A percentile compares a stretch with the other conserved stretches of the same genome.
Evolutionary conservation across 2,113 vertebrate genomes (phyloP).

Genomic region (Acrocephalus arundinaceus): DNA sequence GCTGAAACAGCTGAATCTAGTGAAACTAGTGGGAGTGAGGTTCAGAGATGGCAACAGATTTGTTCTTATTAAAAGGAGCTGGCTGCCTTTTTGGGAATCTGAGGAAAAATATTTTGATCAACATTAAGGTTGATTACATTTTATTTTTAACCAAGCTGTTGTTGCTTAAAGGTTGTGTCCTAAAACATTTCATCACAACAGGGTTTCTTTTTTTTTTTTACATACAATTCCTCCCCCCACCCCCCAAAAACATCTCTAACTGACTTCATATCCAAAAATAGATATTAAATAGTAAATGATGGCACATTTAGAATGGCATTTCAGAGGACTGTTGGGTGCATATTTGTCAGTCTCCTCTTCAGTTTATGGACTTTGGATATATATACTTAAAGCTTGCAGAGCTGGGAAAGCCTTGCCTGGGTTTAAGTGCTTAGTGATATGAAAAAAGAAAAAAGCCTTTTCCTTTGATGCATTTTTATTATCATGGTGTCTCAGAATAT

Average conservation of each 20-base stretch:
- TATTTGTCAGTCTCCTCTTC: neutral
- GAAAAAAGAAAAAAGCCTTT: neutral
- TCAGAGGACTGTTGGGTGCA: neutral
- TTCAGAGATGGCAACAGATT: neutral
- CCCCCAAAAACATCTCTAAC: neutral
- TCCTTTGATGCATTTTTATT: neutral
- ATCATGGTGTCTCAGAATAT: neutral
- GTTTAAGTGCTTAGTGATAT: neutral
- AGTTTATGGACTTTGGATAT: neutral
- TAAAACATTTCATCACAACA: neutral
- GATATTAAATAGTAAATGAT: neutral
- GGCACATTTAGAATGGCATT: neutral
- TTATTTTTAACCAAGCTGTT: neutral
- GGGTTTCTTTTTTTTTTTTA: neutral
- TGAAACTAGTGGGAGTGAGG: neutral
- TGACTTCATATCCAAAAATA: neutral
- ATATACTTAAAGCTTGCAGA: neutral
- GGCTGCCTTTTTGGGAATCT: neutral
- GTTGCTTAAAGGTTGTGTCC: neutral
- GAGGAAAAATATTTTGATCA: neutral
- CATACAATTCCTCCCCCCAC: accelerated
- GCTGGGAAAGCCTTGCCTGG: neutral
- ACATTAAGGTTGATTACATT: neutral
- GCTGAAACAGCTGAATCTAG: neutral
- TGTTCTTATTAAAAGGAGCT: neutral